phyloP scores from a whole-genome alignment of 2,113 vertebrate species.

The Toxotes chatareus region DNA sequence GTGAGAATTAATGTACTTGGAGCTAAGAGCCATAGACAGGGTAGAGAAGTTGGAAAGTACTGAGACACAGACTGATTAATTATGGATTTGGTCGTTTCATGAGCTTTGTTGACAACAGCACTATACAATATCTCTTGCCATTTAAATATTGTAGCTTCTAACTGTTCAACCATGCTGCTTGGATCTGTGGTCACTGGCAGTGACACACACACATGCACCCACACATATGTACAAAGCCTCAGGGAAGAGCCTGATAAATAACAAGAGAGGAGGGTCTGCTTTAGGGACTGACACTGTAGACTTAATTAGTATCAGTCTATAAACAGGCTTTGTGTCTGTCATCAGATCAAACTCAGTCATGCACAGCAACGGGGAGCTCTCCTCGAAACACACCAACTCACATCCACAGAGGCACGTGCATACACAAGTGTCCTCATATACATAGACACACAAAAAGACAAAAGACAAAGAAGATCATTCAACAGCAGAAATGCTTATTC shows the following conservation, averaged over 20 bases:
- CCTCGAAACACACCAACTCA: slow-evolving; percentile 39
- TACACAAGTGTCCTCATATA: slow-evolving; percentile 16
- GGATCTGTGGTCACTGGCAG: slow-evolving; percentile 30
- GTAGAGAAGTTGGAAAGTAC: neutral
- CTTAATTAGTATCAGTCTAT: slow-evolving; percentile 44
- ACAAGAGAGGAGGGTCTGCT: slow-evolving; percentile 20
- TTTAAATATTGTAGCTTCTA: slow-evolving; percentile 30
- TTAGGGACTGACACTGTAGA: slow-evolving; percentile 27
- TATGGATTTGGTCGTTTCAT: neutral
- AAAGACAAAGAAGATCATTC: slow-evolving; percentile 31
- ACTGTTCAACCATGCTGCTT: slow-evolving; percentile 27
- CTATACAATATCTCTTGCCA: neutral
- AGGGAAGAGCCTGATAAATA: slow-evolving; percentile 30
- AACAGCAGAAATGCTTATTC: neutral
- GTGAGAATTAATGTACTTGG: neutral
- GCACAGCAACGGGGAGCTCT: neutral
- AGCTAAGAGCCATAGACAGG: neutral
- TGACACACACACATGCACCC: slow-evolving; percentile 17
- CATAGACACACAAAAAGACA: slow-evolving; percentile 10
- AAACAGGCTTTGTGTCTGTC: slow-evolving; percentile 43
- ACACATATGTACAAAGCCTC: slow-evolving; percentile 46
- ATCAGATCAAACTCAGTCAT: slow-evolving; percentile 29
- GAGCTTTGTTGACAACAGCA: neutral
- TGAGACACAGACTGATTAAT: neutral
- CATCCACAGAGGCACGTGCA: slow-evolving; percentile 20